Percentiles rank a stretch among this genome's conserved stretches.
Conservation (phyloP, 2,113 vertebrate species). For the Scartelaos histophorus region DNA sequence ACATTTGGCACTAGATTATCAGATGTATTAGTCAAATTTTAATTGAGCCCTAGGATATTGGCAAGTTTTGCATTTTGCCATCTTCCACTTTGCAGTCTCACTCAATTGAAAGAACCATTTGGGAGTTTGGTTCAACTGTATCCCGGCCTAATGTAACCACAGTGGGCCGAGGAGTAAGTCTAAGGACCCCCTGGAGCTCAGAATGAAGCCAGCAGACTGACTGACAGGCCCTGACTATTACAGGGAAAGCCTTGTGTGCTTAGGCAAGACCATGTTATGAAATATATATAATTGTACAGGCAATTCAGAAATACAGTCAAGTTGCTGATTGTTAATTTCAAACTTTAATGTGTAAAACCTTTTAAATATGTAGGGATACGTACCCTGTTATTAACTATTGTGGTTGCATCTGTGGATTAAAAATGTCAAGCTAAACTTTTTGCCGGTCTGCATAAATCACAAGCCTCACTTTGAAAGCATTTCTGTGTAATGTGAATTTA, state of each 20-base stretch:
- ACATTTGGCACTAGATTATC: conserved; percentile 35
- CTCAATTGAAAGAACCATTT: conserved; percentile 6
- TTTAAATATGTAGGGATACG: neutral
- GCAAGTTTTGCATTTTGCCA: conserved; percentile 34
- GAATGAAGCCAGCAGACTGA: conserved; percentile 48
- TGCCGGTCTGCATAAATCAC: too few relatives aligned
- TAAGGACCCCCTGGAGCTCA: conserved; percentile 36
- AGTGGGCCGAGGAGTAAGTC: conserved; percentile 17
- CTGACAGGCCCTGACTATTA: conserved; percentile 6
- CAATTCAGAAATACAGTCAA: neutral
- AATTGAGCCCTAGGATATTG: conserved; percentile 50
- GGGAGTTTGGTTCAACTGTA: neutral
- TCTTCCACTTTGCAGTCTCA: conserved; percentile 33
- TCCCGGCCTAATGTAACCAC: conserved; percentile 21
- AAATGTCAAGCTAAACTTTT: too few relatives aligned
- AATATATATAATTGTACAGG: neutral
- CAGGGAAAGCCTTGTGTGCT: neutral
- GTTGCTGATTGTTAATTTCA: neutral
- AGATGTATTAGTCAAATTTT: conserved; percentile 48
- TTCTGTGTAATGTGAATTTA: too few relatives aligned
- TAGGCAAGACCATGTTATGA: conserved; percentile 22
- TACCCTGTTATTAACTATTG: neutral
- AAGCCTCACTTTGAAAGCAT: too few relatives aligned
- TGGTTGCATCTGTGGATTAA: neutral
- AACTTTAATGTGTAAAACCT: neutral